Percentiles rank a stretch among this genome's conserved stretches.
Evolutionary conservation across 2,888 invertebrate genomes (phyloP).

Genomic region (Chymomyza procnemis): DNA sequence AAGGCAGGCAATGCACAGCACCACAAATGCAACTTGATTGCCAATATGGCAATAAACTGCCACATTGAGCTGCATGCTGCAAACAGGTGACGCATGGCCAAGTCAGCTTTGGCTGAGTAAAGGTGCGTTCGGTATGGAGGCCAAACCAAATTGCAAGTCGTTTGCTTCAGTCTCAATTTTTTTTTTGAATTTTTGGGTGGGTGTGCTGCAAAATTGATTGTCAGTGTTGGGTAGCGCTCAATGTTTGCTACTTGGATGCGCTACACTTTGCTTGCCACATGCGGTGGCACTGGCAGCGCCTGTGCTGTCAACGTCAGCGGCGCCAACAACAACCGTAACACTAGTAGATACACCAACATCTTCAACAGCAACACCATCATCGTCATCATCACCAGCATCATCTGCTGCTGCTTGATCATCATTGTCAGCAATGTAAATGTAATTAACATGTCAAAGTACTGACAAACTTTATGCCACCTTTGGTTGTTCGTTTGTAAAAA

Average conservation of each 20-base stretch:
- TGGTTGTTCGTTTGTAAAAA: constrained; percentile 44
- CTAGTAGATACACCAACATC: too few species aligned
- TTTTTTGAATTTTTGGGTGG: constrained; percentile 11
- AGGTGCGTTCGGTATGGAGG: constrained; percentile 34
- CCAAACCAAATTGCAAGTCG: constrained; percentile 27
- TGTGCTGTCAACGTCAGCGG: constrained; percentile 32
- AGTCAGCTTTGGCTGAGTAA: constrained; percentile 3
- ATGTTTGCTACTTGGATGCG: not conserved
- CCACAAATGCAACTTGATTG: not conserved
- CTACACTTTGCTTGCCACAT: not conserved
- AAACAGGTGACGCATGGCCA: constrained; percentile 43
- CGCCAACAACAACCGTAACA: not conserved
- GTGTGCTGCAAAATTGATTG: constrained; percentile 47
- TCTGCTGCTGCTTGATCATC: constrained; percentile 3
- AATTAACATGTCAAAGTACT: constrained; percentile 61
- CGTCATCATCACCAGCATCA: constrained; percentile 40
- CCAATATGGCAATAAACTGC: not conserved
- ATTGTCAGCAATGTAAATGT: constrained; percentile 42
- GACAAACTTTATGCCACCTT: constrained; percentile 45
- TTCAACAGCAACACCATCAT: not conserved
- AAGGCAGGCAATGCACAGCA: not conserved
- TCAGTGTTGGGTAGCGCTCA: constrained; percentile 14
- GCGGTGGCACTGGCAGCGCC: constrained; percentile 11
- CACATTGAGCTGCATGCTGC: not conserved
- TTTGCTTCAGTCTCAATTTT: not conserved